These are phyloP conservation scores for Cotesia congregata DNA, from an alignment of 2,888 invertebrate genomes.

Conservation along the genomic window DNA sequence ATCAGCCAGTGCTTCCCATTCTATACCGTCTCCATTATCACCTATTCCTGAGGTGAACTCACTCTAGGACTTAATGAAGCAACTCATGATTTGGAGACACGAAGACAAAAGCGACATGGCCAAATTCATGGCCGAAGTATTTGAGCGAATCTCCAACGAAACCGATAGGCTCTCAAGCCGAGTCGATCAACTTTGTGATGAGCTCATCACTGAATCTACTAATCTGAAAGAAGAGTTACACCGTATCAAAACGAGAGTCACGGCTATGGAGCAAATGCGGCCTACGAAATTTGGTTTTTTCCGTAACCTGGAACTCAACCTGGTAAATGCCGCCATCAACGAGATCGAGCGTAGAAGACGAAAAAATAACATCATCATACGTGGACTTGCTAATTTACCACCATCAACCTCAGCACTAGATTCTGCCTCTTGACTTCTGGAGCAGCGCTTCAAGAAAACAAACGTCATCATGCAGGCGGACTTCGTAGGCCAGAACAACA, in stretches of 20 bases:
- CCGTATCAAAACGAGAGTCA: neutral
- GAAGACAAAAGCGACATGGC: neutral
- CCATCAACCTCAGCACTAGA: neutral
- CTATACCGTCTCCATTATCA: neutral
- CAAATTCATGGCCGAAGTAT: neutral
- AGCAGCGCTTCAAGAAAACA: neutral
- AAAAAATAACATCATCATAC: neutral
- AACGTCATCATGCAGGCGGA: neutral
- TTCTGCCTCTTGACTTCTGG: neutral
- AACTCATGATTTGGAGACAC: neutral
- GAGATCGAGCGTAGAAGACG: neutral
- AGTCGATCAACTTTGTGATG: neutral
- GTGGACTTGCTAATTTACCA: neutral
- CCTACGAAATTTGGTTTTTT: neutral
- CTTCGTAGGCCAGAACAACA: neutral
- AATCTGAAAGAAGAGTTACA: neutral
- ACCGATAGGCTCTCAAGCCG: neutral
- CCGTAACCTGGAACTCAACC: neutral
- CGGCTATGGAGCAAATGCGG: neutral
- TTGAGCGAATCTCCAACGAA: neutral
- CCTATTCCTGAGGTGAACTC: neutral
- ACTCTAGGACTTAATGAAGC: neutral
- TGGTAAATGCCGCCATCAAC: neutral
- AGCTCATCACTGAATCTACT: neutral
- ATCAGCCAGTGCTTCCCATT: neutral